Evolutionary conservation across 2,888 invertebrate species (phyloP).

Genomic region (Gnatocerus cornutus): DNA sequence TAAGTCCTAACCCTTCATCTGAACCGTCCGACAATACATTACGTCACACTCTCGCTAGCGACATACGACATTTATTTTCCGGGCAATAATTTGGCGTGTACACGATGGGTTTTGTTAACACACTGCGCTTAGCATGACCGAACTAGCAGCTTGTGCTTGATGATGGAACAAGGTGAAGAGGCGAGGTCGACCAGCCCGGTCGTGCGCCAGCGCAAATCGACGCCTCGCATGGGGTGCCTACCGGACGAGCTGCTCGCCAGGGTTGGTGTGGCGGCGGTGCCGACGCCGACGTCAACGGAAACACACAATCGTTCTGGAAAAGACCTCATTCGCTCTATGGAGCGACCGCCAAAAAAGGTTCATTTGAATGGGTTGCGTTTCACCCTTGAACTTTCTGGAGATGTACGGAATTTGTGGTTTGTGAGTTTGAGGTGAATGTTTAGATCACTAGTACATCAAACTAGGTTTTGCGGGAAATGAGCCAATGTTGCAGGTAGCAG

Average conservation of each 20-base stretch:
- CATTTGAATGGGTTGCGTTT: too few relatives aligned
- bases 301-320: background rate
- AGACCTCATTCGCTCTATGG: background rate
- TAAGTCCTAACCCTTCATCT: slow-evolving; percentile 23
- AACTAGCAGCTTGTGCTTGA: slow-evolving; percentile 40
- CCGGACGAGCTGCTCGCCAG: slow-evolving; percentile 42
- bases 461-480: too few relatives aligned
- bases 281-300: slow-evolving; percentile 1
- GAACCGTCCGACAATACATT: slow-evolving; percentile 12
- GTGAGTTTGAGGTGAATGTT: too few relatives aligned
- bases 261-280: slow-evolving; percentile 39
- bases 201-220: slow-evolving; percentile 51
- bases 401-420: too few relatives aligned
- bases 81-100: slow-evolving; percentile 24
- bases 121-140: slow-evolving; percentile 34
- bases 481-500: too few relatives aligned
- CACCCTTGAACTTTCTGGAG: too few relatives aligned
- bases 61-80: slow-evolving; percentile 26
- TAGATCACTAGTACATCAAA: too few relatives aligned
- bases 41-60: slow-evolving; percentile 28
- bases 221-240: slow-evolving; percentile 36
- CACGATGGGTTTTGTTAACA: slow-evolving; percentile 35
- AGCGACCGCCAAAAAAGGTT: background rate
- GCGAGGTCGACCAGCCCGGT: slow-evolving; percentile 60
- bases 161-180: slow-evolving; percentile 61